These are phyloP conservation scores for Montifringilla adamsi DNA, from an alignment of 2,113 vertebrate species.

Conservation along the genomic window DNA sequence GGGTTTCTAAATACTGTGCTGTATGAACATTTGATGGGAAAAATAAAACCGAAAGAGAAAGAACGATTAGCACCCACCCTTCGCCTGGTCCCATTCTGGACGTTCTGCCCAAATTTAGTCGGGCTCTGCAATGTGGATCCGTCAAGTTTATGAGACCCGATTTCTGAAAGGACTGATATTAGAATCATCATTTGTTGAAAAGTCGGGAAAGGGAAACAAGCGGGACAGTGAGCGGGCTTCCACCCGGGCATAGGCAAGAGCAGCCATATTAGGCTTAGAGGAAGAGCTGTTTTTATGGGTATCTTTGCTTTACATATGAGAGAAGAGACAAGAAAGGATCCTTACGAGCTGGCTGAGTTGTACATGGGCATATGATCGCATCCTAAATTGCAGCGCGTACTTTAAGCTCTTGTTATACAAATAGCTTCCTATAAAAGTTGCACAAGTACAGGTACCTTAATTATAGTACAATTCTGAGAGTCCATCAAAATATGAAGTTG, in stretches of 20 bases:
- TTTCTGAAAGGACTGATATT: not conserved
- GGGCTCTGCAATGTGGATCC: accelerated
- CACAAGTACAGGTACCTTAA: not conserved
- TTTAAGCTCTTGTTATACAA: not conserved
- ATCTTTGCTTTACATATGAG: not conserved
- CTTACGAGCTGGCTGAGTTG: not conserved
- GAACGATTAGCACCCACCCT: not conserved
- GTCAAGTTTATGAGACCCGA: accelerated
- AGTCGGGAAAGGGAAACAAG: not conserved
- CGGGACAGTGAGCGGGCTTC: not conserved
- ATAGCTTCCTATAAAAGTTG: not conserved
- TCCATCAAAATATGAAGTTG: slow-evolving; percentile 10
- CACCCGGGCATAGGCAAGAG: not conserved
- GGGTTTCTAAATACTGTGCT: not conserved
- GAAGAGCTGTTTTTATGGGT: not conserved
- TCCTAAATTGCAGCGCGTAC: not conserved
- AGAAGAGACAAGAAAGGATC: not conserved
- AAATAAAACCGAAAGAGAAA: slow-evolving; percentile 36
- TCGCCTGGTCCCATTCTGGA: not conserved
- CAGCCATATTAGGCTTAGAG: slow-evolving; percentile 32
- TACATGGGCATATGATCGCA: not conserved
- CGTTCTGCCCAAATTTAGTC: not conserved
- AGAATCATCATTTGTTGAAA: not conserved
- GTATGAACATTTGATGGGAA: not conserved
- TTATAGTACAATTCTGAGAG: not conserved